phyloP scores from a whole-genome alignment of 2,888 invertebrate genomes.

The Uloborus plumipes region DNA sequence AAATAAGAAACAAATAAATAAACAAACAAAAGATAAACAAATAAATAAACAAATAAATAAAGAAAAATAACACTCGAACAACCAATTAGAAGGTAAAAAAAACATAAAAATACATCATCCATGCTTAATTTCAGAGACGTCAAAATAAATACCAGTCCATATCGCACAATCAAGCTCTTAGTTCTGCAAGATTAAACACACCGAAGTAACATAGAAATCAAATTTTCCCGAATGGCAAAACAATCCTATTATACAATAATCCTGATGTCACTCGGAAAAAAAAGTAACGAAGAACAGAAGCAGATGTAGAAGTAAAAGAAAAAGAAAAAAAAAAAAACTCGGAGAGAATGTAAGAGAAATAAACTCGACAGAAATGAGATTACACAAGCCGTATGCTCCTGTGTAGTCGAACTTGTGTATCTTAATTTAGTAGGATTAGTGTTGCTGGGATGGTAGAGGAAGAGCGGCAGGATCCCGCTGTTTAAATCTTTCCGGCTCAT shows the following conservation, averaged over 20 bases:
- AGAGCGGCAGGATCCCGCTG: not conserved
- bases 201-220: not conserved
- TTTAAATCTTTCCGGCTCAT: slow-evolving; percentile 53
- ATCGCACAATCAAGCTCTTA: not conserved
- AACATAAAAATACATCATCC: too few relatives aligned
- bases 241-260: slow-evolving; percentile 47
- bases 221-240: slow-evolving; percentile 23
- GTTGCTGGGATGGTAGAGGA: not conserved
- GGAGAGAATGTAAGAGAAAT: slow-evolving; percentile 12
- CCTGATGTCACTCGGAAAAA: not conserved
- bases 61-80: too few relatives aligned
- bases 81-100: too few relatives aligned
- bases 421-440: slow-evolving; percentile 50
- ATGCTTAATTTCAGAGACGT: too few relatives aligned
- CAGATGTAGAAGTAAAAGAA: not conserved
- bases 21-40: too few relatives aligned
- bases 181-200: slow-evolving; percentile 21
- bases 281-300: slow-evolving; percentile 3
- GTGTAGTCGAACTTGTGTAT: slow-evolving; percentile 37
- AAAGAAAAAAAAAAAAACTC: not conserved
- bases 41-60: too few relatives aligned
- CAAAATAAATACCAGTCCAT: too few relatives aligned
- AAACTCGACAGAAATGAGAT: slow-evolving; percentile 45
- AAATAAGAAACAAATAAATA: too few relatives aligned
- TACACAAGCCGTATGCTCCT: slow-evolving; percentile 25